Evolutionary conservation across 2,888 invertebrate genomes (phyloP).

Genomic region (Lasioglossum figueresi): DNA sequence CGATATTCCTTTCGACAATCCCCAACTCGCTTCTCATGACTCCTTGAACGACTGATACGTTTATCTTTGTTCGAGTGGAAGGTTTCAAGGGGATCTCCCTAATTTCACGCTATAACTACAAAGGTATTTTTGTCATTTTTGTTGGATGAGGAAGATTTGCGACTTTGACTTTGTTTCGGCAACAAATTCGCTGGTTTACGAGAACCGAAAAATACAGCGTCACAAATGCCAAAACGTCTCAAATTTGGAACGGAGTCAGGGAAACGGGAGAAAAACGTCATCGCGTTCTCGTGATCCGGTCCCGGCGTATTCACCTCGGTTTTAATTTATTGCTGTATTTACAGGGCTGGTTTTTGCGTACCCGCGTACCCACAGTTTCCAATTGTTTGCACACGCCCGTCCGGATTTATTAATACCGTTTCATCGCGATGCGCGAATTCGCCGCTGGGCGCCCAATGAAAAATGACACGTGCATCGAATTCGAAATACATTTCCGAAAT

Average conservation of each 20-base stretch:
- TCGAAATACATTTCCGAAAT: neutral
- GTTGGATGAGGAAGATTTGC: neutral
- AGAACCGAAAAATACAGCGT: neutral
- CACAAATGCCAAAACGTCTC: slow-evolving; percentile 48
- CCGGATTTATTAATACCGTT: slow-evolving; percentile 43
- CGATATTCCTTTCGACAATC: neutral
- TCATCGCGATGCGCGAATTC: neutral
- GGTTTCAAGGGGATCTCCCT: neutral
- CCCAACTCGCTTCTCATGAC: neutral
- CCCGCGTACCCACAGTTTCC: neutral
- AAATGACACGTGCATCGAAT: slow-evolving; percentile 12
- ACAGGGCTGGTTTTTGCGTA: slow-evolving; percentile 13
- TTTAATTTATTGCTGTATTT: slow-evolving; percentile 50
- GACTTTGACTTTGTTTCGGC: neutral
- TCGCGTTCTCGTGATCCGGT: slow-evolving; percentile 13
- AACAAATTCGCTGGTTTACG: neutral
- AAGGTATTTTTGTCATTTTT: neutral
- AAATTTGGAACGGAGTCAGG: slow-evolving; percentile 65
- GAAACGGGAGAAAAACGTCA: slow-evolving; percentile 50
- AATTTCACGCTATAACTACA: neutral
- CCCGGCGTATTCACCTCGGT: slow-evolving; percentile 42
- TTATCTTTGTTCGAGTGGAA: neutral
- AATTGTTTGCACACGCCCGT: slow-evolving; percentile 47
- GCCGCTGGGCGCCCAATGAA: neutral
- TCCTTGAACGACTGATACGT: neutral